A percentile compares a stretch with the other conserved stretches of the same genome.
These are phyloP conservation scores for Corythornis madagascariensis DNA, from an alignment of 2,113 vertebrate genomes.

Conservation along the genomic window DNA sequence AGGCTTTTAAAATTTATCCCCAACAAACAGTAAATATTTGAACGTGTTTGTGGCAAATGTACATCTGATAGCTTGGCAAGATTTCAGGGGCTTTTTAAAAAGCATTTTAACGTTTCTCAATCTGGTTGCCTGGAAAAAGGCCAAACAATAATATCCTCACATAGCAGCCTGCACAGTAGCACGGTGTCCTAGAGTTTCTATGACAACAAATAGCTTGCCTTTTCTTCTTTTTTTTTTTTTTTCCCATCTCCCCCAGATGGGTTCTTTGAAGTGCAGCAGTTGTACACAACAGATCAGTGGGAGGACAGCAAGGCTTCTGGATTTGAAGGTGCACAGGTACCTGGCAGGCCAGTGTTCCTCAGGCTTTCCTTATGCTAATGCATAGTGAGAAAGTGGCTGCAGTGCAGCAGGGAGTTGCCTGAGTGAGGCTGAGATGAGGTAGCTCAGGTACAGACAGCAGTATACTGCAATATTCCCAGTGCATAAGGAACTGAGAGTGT, in stretches of 20 bases:
- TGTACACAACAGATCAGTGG: neutral
- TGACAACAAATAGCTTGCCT: conserved; percentile 50
- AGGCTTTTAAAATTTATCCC: conserved; percentile 1
- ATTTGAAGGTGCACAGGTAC: neutral
- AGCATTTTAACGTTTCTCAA: conserved; percentile 10
- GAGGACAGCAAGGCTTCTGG: neutral
- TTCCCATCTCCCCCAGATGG: neutral
- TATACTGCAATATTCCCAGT: neutral
- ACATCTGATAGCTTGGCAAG: conserved; percentile 18
- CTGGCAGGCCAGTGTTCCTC: neutral
- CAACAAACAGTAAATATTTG: conserved; percentile 24
- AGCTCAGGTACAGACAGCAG: neutral
- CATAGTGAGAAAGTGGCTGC: neutral
- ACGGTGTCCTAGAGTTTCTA: conserved; percentile 61
- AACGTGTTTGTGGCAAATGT: neutral
- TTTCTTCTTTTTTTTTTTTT: neutral
- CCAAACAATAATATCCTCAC: neutral
- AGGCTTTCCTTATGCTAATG: neutral
- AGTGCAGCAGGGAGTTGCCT: neutral
- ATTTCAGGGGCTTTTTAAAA: neutral
- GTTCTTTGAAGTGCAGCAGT: neutral
- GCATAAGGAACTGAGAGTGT: neutral
- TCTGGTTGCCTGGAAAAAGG: conserved; percentile 36
- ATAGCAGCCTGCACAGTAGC: neutral
- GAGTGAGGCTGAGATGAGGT: neutral